Conservation (phyloP, 2,113 vertebrate genomes). For the Oceanodroma tethys region DNA sequence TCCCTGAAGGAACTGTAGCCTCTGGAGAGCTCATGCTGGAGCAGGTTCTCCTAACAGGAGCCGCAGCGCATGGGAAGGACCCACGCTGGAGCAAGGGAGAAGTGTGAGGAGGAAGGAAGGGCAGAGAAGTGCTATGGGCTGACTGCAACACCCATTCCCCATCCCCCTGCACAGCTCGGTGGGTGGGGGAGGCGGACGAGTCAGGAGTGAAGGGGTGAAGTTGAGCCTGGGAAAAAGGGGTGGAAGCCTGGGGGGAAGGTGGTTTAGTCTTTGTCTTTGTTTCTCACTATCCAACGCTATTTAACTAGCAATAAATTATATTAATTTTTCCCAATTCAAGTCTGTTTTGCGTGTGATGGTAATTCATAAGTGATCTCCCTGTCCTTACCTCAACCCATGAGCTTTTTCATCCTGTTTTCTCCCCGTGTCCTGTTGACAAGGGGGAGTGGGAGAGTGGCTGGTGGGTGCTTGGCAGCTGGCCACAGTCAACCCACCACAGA, state of each 20-base stretch:
- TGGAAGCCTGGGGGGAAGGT: not conserved
- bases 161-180: not conserved
- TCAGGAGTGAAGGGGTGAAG: not conserved
- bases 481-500: not conserved
- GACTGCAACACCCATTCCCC: not conserved
- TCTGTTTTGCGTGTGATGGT: not conserved
- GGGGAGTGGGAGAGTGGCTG: not conserved
- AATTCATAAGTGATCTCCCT: not conserved
- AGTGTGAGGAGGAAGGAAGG: not conserved
- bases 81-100: not conserved
- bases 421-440: not conserved
- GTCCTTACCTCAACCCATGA: not conserved
- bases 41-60: not conserved
- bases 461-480: not conserved
- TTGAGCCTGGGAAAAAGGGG: not conserved
- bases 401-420: not conserved
- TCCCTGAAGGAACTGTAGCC: not conserved
- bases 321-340: not conserved
- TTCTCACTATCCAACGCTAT: not conserved
- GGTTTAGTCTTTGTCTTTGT: not conserved
- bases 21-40: not conserved
- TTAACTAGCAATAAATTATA: not conserved
- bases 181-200: fast-evolving
- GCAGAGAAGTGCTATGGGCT: not conserved
- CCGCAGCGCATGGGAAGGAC: not conserved